Evolutionary conservation across 2,113 vertebrate species (phyloP), one percentile per base, ranked within the genome.

Genomic region (Chloroceryle aenea): DNA sequence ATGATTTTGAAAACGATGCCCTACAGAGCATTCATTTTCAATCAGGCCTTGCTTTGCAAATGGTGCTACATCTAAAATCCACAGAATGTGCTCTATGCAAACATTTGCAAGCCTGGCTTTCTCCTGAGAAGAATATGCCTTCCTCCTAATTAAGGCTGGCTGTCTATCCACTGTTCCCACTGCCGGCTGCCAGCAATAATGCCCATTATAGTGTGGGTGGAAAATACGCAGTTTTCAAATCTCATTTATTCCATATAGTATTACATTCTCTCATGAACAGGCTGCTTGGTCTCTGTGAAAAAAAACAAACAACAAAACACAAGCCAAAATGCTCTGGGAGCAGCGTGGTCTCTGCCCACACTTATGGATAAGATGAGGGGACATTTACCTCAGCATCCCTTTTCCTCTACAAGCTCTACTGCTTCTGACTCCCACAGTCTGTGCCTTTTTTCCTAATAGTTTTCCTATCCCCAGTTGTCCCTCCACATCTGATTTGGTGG

Each of bases 131-230:
- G 95, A 84, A 80, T 80, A 58, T 67, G 89, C 86, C 64, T 95
- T 95, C 79, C 50, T 87, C 79, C 93, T 96, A 89, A 96, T 97
- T 95, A 95, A 93, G 76, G 83, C 86, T 89, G 67, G 91, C 87
- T 94, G 89, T 92, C 96, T 88, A 88, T 62, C 64, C 88, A 84
- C 64, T 96, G 96, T 96, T 95, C 93, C 95, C 92, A 93, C 72
- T 80, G 90, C 94, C 88, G 85, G 64, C 92, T 95, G 79, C 79
- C 79, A 81, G 94, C 93, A 92, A 80, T 93, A 96, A 93, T 95
- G 95, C 72, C 95, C 90, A 84, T 96, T 94, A 92, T 96, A 96
- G 86, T 90, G 93, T 96, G 92, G 95, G 95, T 84, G 90, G 93
- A 96, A 96, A 93, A 94, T 93, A 93, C 6, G 85, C 85, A 92